phyloP scores from a whole-genome alignment of 2,888 invertebrate species.

The Ctenicera cuprea region DNA sequence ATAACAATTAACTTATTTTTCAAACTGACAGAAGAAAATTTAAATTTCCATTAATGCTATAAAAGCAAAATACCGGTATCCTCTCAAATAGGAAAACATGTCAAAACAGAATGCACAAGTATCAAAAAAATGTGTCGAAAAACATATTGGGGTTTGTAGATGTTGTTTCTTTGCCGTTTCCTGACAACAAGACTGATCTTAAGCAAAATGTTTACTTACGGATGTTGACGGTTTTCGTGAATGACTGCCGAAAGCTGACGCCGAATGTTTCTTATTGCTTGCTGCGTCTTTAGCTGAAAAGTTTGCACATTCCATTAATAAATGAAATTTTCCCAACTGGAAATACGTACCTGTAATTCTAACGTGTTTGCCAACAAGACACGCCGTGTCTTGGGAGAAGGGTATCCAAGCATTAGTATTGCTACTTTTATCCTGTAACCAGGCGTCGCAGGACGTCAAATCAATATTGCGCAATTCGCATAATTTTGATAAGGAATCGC shows the following conservation, averaged over 20 bases:
- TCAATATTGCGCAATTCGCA: constrained; percentile 82
- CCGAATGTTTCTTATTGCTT: constrained; percentile 68
- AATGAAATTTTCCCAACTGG: background rate
- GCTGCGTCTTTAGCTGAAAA: constrained; percentile 66
- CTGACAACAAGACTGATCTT: too few relatives aligned
- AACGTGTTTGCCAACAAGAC: constrained; percentile 80
- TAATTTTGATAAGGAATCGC: constrained; percentile 79
- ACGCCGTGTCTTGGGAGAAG: constrained; percentile 76
- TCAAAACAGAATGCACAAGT: too few relatives aligned
- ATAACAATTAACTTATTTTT: too few relatives aligned
- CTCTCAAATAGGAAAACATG: too few relatives aligned
- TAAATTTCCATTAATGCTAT: too few relatives aligned
- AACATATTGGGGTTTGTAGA: too few relatives aligned
- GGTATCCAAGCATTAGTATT: constrained; percentile 78
- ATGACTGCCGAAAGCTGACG: constrained; percentile 67
- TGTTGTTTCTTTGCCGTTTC: too few relatives aligned
- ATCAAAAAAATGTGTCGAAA: too few relatives aligned
- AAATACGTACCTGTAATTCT: constrained; percentile 71
- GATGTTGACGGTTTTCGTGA: constrained; percentile 70
- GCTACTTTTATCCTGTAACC: constrained; percentile 79
- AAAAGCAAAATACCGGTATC: too few relatives aligned
- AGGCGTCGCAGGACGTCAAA: constrained; percentile 77
- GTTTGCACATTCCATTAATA: background rate
- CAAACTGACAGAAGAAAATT: too few relatives aligned
- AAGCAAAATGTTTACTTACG: constrained; percentile 61